Evolutionary conservation across 2,797 vertebrate genomes (phyloP).

Genomic region (Pseudomugil tenellus): DNA sequence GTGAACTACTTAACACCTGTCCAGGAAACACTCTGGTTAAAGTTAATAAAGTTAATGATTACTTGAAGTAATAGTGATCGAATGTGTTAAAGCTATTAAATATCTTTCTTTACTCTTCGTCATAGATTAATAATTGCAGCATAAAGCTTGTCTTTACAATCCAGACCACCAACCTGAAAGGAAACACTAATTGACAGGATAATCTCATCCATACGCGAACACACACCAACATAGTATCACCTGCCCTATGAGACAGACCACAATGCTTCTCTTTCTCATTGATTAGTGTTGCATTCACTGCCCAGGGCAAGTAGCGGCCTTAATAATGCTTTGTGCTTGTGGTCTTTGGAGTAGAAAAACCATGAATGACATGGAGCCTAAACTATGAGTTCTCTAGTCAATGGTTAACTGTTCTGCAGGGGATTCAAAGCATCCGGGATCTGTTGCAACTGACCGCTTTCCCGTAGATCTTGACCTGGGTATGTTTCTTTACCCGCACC

Average conservation of each 20-base stretch:
- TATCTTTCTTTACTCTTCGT: slow-evolving; percentile 3
- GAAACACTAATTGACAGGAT: slow-evolving; percentile 42
- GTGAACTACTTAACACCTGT: neutral
- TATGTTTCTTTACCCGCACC: slow-evolving; percentile 41
- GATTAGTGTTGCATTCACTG: slow-evolving; percentile 76
- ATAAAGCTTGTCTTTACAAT: slow-evolving; percentile 14
- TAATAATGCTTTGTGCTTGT: slow-evolving; percentile 69
- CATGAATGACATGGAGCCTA: slow-evolving; percentile 65
- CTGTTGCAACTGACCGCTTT: slow-evolving; percentile 66
- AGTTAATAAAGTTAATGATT: slow-evolving; percentile 46
- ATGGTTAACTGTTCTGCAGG: slow-evolving; percentile 82
- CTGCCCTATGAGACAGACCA: slow-evolving; percentile 47
- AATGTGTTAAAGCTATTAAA: slow-evolving; percentile 4
- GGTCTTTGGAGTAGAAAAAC: slow-evolving; percentile 63
- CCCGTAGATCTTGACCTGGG: slow-evolving; percentile 63
- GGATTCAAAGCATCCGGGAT: slow-evolving; percentile 66
- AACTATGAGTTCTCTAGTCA: slow-evolving; percentile 66
- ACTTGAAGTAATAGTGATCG: neutral
- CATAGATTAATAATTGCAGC: slow-evolving; percentile 26
- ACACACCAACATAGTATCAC: slow-evolving; percentile 38
- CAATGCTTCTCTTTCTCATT: slow-evolving; percentile 70
- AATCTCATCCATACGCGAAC: slow-evolving; percentile 40
- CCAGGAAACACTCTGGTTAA: slow-evolving; percentile 1
- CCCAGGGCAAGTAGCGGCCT: slow-evolving; percentile 59
- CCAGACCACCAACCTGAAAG: slow-evolving; percentile 52